These are phyloP conservation scores for Xenopus borealis DNA, from an alignment of 2,113 vertebrate species.

Conservation along the genomic window DNA sequence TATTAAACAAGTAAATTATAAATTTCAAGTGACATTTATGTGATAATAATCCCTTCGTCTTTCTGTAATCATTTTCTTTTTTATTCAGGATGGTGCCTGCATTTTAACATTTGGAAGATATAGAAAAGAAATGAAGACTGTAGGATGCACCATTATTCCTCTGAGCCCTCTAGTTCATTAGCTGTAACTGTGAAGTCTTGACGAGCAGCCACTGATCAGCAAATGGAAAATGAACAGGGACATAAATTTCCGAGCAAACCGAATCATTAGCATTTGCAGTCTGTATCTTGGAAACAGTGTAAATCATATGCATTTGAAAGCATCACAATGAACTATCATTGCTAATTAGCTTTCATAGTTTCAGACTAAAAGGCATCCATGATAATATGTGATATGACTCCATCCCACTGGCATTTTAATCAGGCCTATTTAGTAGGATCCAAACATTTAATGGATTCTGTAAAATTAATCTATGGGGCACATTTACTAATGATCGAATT, in stretches of 20 bases:
- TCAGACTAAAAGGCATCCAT: slow-evolving; percentile 67
- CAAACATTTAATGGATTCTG: no score
- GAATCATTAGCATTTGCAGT: slow-evolving; percentile 79
- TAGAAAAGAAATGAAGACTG: slow-evolving; percentile 51
- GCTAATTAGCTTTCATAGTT: slow-evolving; percentile 82
- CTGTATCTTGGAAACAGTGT: slow-evolving; percentile 69
- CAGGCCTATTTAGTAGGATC: no score
- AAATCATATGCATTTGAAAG: slow-evolving; percentile 76
- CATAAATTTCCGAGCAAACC: slow-evolving; percentile 72
- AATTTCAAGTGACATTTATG: slow-evolving; percentile 72
- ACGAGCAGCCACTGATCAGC: slow-evolving; percentile 69
- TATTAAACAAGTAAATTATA: slow-evolving; percentile 71
- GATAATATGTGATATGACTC: slow-evolving; percentile 44
- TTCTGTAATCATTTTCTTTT: slow-evolving; percentile 52
- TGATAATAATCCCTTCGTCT: slow-evolving; percentile 62
- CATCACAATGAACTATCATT: slow-evolving; percentile 77
- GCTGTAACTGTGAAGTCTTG: slow-evolving; percentile 68
- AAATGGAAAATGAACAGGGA: slow-evolving; percentile 75
- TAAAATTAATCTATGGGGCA: no score
- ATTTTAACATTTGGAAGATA: slow-evolving; percentile 69
- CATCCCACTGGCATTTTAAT: no score
- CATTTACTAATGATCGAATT: no score
- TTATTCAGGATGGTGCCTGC: slow-evolving; percentile 59
- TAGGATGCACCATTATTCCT: slow-evolving; percentile 67
- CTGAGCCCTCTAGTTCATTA: slow-evolving; percentile 70